Conservation (phyloP, 2,888 invertebrate genomes). For the Aproaerema taeniolella region DNA sequence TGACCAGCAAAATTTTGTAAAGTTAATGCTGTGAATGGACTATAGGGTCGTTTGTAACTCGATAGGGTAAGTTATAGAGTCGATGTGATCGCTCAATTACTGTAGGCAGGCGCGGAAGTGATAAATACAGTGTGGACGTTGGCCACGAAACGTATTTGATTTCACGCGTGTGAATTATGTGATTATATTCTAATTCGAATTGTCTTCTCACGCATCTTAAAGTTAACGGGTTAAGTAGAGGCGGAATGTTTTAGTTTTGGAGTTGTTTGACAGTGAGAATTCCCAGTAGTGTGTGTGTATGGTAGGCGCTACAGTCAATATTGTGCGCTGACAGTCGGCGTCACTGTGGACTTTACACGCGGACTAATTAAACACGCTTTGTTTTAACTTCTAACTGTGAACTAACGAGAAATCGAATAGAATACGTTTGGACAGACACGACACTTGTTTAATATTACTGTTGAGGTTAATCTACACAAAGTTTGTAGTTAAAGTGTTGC, state of each 20-base stretch:
- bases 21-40: slow-evolving; percentile 36
- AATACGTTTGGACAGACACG: background rate
- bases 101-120: slow-evolving; percentile 60
- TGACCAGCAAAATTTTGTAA: slow-evolving; percentile 37
- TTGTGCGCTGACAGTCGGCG: slow-evolving; percentile 15
- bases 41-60: slow-evolving; percentile 54
- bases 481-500: no score
- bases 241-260: background rate
- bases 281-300: background rate
- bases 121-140: slow-evolving; percentile 48
- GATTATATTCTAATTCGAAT: slow-evolving; percentile 3
- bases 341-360: slow-evolving; percentile 23
- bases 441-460: no score
- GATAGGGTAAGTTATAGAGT: slow-evolving; percentile 61
- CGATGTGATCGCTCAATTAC: slow-evolving; percentile 69
- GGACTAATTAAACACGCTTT: slow-evolving; percentile 49
- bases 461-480: no score
- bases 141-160: background rate
- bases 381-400: slow-evolving; percentile 9
- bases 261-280: background rate
- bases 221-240: slow-evolving; percentile 21
- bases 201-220: slow-evolving; percentile 3
- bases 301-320: slow-evolving; percentile 47
- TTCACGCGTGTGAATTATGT: slow-evolving; percentile 3
- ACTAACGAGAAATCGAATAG: background rate